These are phyloP conservation scores for Synergus gifuensis DNA, from an alignment of 2,888 invertebrate genomes.

Conservation along the genomic window DNA sequence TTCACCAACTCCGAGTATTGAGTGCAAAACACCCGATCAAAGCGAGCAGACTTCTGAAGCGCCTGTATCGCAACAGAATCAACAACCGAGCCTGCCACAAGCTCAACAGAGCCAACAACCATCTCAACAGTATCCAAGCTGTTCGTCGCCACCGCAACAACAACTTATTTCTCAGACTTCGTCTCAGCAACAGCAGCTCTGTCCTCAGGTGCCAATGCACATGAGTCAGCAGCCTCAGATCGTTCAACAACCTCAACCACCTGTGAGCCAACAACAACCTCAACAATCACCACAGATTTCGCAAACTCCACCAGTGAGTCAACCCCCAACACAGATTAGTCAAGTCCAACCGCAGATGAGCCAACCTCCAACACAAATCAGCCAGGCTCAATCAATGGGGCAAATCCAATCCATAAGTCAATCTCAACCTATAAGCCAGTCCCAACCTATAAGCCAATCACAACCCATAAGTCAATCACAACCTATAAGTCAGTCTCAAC, in stretches of 20 bases:
- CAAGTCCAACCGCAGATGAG: constrained; percentile 52
- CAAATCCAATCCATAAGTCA: constrained; percentile 44
- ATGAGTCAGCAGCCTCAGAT: constrained; percentile 50
- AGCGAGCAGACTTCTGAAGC: constrained; percentile 61
- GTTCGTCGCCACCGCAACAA: constrained; percentile 65
- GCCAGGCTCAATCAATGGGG: constrained; percentile 43
- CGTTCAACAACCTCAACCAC: constrained; percentile 60
- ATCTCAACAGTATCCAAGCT: constrained; percentile 48
- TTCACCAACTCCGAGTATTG: constrained; percentile 65
- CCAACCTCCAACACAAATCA: constrained; percentile 47
- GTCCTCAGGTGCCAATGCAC: constrained; percentile 33
- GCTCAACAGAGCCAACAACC: constrained; percentile 46
- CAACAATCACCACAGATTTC: constrained; percentile 66
- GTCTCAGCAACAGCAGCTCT: constrained; percentile 46
- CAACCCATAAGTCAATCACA: constrained; percentile 38
- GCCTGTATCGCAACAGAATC: constrained; percentile 54
- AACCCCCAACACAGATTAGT: constrained; percentile 52
- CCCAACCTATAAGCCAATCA: constrained; percentile 37
- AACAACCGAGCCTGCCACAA: constrained; percentile 52
- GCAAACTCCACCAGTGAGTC: constrained; percentile 51
- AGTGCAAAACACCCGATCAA: constrained; percentile 62
- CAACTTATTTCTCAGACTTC: constrained; percentile 45
- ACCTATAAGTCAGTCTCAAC: constrained; percentile 37
- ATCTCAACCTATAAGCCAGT: constrained; percentile 29
- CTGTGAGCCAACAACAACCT: constrained; percentile 68